phyloP scores from a whole-genome alignment of 2,888 invertebrate species.

The Spilosoma lubricipeda region DNA sequence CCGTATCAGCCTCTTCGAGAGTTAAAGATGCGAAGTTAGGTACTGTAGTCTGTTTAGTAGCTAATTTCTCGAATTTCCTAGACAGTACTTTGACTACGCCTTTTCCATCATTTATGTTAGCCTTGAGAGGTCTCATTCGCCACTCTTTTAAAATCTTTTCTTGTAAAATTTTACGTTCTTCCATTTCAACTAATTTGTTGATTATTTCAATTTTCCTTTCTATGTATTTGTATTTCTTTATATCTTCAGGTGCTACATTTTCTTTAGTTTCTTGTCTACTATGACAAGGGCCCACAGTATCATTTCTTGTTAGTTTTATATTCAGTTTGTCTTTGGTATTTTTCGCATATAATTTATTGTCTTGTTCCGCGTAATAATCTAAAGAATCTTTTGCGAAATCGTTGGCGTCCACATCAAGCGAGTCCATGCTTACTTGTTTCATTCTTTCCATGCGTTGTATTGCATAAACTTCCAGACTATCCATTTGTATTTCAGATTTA shows the following conservation, averaged over 20 bases:
- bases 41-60: slow-evolving; percentile 83
- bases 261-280: slow-evolving; percentile 73
- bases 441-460: slow-evolving; percentile 78
- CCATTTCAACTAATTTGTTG: slow-evolving; percentile 89
- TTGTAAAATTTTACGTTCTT: slow-evolving; percentile 88
- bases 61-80: slow-evolving; percentile 90
- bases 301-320: slow-evolving; percentile 66
- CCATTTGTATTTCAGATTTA: slow-evolving; percentile 87
- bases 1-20: slow-evolving; percentile 83
- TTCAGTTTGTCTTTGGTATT: slow-evolving; percentile 73
- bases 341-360: slow-evolving; percentile 72
- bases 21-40: slow-evolving; percentile 79
- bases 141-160: slow-evolving; percentile 88
- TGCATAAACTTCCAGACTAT: slow-evolving; percentile 86
- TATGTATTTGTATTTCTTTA: slow-evolving; percentile 88
- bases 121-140: slow-evolving; percentile 87
- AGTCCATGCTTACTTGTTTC: slow-evolving; percentile 83
- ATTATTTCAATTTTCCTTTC: slow-evolving; percentile 90
- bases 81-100: slow-evolving; percentile 89
- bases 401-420: slow-evolving; percentile 79
- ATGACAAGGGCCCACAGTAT: slow-evolving; percentile 63
- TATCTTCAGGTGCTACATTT: slow-evolving; percentile 80
- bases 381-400: slow-evolving; percentile 83
- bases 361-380: slow-evolving; percentile 81
- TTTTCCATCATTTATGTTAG: slow-evolving; percentile 87